phyloP scores from a whole-genome alignment of 2,888 invertebrate species.

The Pyrochroa serraticornis region DNA sequence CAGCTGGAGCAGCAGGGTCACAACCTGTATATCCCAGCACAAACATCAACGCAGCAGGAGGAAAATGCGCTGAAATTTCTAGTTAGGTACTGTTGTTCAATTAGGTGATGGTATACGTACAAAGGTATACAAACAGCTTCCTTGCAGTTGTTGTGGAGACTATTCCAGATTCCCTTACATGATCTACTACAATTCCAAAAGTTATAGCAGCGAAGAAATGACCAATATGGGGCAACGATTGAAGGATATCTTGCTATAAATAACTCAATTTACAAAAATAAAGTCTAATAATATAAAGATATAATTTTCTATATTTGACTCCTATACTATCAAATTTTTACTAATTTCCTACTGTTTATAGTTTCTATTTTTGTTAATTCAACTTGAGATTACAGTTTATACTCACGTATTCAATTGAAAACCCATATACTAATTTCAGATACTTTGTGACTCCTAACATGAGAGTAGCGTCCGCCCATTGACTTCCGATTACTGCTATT shows the following conservation, averaged over 20 bases:
- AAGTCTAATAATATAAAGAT: neutral
- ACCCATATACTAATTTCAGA: slow-evolving; percentile 65
- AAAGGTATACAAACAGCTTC: slow-evolving; percentile 64
- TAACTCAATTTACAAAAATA: neutral
- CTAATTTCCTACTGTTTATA: neutral
- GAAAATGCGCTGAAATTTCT: slow-evolving; percentile 60
- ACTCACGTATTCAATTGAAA: slow-evolving; percentile 63
- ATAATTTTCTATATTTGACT: too few species aligned
- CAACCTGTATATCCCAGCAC: slow-evolving; percentile 67
- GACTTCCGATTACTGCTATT: slow-evolving; percentile 64
- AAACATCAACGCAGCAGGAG: slow-evolving; percentile 64
- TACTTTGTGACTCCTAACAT: slow-evolving; percentile 66
- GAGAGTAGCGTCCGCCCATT: slow-evolving; percentile 66
- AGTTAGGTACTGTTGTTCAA: slow-evolving; percentile 6
- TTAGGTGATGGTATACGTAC: slow-evolving; percentile 49
- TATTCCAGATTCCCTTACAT: slow-evolving; percentile 61
- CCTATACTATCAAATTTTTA: too few species aligned
- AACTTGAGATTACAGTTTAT: neutral
- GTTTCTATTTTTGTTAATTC: neutral
- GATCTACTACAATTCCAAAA: slow-evolving; percentile 64
- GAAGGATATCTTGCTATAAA: slow-evolving; percentile 62
- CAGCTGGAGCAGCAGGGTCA: slow-evolving; percentile 63
- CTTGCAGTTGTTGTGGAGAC: slow-evolving; percentile 64
- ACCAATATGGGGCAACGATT: slow-evolving; percentile 63
- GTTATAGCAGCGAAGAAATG: slow-evolving; percentile 64